A percentile compares a stretch with the other conserved stretches of the same genome.
Evolutionary conservation across 53 echinoderm and acorn worm species (phyloP).

Genomic region (Crossaster papposus): DNA sequence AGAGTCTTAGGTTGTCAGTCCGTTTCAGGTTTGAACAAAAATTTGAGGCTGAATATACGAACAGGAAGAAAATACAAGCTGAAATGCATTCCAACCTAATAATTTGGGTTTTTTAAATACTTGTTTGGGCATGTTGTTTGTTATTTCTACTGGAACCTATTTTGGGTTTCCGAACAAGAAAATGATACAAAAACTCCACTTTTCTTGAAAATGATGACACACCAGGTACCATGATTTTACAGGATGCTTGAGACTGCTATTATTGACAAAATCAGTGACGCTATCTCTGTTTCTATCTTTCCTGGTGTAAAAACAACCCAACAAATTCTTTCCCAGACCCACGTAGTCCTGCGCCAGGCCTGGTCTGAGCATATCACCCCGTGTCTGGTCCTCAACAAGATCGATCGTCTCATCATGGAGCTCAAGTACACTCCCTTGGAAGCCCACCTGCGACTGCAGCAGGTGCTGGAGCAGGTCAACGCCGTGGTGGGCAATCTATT

Average conservation of each 20-base stretch:
- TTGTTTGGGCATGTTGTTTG: too few relatives aligned
- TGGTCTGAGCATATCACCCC: slow-evolving; percentile 97
- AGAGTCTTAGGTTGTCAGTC: background rate
- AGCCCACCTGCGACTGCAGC: slow-evolving; percentile 89
- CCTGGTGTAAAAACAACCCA: too few relatives aligned
- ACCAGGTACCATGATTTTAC: too few relatives aligned
- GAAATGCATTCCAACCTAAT: too few relatives aligned
- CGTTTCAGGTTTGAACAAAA: background rate
- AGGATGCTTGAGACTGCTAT: too few relatives aligned
- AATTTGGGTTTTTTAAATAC: too few relatives aligned
- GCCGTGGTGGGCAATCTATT: slow-evolving; percentile 89
- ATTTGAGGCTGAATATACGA: background rate
- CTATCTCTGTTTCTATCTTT: background rate
- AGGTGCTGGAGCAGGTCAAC: slow-evolving; percentile 92
- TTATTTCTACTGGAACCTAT: too few relatives aligned
- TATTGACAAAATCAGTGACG: too few relatives aligned
- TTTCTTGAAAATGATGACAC: too few relatives aligned
- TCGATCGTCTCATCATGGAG: slow-evolving; percentile 87
- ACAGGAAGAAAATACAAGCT: too few relatives aligned
- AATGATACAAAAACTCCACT: too few relatives aligned
- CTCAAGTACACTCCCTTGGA: slow-evolving; percentile 85
- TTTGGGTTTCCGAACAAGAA: too few relatives aligned
- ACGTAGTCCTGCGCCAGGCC: slow-evolving; percentile 92
- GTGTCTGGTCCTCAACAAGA: slow-evolving; percentile 93
- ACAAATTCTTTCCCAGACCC: slow-evolving; percentile 79